Percentiles rank a stretch among this genome's conserved stretches.
phyloP scores from a whole-genome alignment of 2,113 vertebrate species.

The Petaurus breviceps region DNA sequence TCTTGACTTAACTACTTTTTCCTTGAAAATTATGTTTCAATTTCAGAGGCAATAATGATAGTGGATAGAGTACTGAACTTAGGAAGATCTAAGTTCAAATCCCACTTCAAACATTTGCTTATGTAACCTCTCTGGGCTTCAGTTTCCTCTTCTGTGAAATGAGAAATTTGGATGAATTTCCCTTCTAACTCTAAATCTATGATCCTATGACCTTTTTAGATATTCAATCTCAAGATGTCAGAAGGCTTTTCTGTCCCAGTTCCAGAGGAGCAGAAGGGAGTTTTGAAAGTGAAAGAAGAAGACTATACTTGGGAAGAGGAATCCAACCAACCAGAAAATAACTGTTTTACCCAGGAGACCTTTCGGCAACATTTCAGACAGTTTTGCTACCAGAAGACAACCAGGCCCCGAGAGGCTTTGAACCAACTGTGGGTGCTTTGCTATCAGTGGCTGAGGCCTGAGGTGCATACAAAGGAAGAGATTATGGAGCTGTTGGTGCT shows the following conservation, averaged over 20 bases:
- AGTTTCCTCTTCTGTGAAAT: not conserved
- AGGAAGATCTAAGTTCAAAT: not conserved
- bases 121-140: not conserved
- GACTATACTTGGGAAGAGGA: not conserved
- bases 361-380: not conserved
- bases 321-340: not conserved
- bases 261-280: not conserved
- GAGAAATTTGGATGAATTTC: not conserved
- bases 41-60: not conserved
- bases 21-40: not conserved
- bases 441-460: not conserved
- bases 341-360: not conserved
- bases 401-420: not conserved
- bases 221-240: not conserved
- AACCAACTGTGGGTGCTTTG: not conserved
- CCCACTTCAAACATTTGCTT: not conserved
- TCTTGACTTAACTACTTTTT: not conserved
- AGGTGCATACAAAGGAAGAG: not conserved
- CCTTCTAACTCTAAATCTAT: not conserved
- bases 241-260: not conserved
- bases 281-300: not conserved
- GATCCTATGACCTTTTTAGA: not conserved
- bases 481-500: not conserved
- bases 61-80: not conserved
- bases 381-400: not conserved